Base-by-base conservation (phyloP, 2,113 vertebrate species). In the Rhinogobius similis region DNA sequence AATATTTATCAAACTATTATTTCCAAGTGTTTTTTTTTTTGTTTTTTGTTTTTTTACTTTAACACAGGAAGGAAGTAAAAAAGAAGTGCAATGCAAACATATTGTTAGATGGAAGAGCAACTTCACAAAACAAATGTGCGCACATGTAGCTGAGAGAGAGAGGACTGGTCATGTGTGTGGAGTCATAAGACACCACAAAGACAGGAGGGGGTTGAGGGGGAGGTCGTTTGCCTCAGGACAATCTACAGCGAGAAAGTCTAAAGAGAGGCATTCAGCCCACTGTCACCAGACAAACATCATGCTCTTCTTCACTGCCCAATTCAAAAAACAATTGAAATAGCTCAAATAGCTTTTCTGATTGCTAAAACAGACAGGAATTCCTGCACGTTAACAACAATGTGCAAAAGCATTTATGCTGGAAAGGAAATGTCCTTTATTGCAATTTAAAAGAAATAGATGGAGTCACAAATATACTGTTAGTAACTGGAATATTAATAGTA, bases 161-260 rank as follows among this genome's bases (percentile, higher is more conserved):
- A 69, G 79, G 72, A 88, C 72, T 70, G 82, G 89, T 93, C 93
- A 92, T 93, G 91, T 90, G 92, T 89, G 79, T 75, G 73, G 26
- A 86, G 92, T 93, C 93, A 93, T 92, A 82, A 89, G 92, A 92
- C 90, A 82, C 71, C 79, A 77, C 67, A 89, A 69, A 71, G 84
- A 83, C 63, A 85, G 63, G 74, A 64, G 69, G 76, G 13, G 55
- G 61, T n/a, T 2, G 18, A 0, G 5, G 68, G 23, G 26, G 36
- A 39, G 68, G 27, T 29, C n/a, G 71, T 65, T 53, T 36, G 62
- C 9, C 68, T 46, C 53, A 62, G 11, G 11, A 75, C 48, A 70
- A 64, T 46, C 43, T 67, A 46, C 67, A 41, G 73, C 53, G 18
- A 61, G 24, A 29, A 59, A 53, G 44, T 26, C 36, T 16, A 9